phyloP scores from a whole-genome alignment of 2,797 vertebrate species.

The Chiroxiphia lanceolata region DNA sequence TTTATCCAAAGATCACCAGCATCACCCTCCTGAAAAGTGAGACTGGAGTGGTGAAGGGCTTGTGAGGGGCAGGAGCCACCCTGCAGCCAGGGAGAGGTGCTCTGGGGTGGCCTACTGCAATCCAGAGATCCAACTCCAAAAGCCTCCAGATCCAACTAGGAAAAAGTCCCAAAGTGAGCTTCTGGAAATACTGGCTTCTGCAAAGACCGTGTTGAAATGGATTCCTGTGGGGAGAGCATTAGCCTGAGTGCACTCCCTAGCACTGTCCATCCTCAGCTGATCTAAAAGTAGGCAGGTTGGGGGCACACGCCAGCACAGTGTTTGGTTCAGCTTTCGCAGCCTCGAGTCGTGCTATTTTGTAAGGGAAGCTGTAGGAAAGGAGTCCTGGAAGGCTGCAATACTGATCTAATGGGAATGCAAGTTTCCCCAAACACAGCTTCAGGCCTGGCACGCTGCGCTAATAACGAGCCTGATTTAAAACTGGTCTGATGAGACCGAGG shows the following conservation, averaged over 20 bases:
- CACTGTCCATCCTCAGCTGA: not conserved
- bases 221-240: not conserved
- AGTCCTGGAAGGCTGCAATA: not conserved
- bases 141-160: not conserved
- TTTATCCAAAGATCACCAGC: not conserved
- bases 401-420: not conserved
- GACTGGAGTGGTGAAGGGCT: not conserved
- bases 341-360: not conserved
- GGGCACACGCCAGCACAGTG: not conserved
- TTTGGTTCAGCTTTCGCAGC: not conserved
- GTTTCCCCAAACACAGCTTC: not conserved
- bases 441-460: not conserved
- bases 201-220: not conserved
- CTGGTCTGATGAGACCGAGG: conserved; percentile 2
- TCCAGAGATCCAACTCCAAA: not conserved
- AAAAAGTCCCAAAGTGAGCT: not conserved
- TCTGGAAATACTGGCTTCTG: not conserved
- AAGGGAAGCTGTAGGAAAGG: not conserved
- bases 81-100: not conserved
- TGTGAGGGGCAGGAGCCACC: not conserved
- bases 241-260: rapidly evolving
- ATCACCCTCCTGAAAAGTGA: not conserved
- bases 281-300: not conserved
- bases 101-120: not conserved
- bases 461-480: conserved; percentile 3